phyloP scores from a whole-genome alignment of 2,797 vertebrate genomes.

The Momotus momota region DNA sequence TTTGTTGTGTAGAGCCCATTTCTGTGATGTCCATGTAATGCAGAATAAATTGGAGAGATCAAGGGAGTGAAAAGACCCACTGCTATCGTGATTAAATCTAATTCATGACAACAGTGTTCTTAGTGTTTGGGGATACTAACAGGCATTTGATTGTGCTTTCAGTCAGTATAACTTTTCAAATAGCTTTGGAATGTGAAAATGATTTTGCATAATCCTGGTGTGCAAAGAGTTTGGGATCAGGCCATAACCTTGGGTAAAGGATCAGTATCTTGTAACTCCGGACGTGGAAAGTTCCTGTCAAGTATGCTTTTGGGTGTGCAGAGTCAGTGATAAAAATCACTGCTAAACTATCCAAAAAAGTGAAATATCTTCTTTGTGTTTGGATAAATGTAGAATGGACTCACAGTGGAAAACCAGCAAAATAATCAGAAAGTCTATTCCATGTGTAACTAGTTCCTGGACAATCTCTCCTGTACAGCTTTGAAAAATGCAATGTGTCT shows the following conservation, averaged over 20 bases:
- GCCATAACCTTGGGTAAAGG: neutral
- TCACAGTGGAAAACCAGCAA: neutral
- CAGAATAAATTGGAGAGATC: neutral
- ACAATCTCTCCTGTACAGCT: neutral
- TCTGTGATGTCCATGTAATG: neutral
- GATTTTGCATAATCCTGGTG: neutral
- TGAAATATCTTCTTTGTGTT: neutral
- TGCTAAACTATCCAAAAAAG: neutral
- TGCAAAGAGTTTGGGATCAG: neutral
- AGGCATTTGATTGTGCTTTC: neutral
- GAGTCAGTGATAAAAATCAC: neutral
- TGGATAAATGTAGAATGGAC: neutral
- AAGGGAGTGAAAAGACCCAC: neutral
- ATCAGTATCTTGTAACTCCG: neutral
- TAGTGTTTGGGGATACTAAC: neutral
- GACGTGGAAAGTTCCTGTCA: neutral
- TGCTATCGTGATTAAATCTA: neutral
- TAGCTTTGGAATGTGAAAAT: neutral
- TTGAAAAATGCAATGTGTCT: neutral
- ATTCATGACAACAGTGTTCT: neutral
- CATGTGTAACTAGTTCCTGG: neutral
- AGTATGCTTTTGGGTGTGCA: neutral
- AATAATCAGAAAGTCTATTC: neutral
- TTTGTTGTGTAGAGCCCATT: neutral
- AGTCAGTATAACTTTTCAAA: neutral